These are phyloP conservation scores for Pseudochromis fuscus DNA, from an alignment of 2,797 vertebrate species.

Conservation along the genomic window DNA sequence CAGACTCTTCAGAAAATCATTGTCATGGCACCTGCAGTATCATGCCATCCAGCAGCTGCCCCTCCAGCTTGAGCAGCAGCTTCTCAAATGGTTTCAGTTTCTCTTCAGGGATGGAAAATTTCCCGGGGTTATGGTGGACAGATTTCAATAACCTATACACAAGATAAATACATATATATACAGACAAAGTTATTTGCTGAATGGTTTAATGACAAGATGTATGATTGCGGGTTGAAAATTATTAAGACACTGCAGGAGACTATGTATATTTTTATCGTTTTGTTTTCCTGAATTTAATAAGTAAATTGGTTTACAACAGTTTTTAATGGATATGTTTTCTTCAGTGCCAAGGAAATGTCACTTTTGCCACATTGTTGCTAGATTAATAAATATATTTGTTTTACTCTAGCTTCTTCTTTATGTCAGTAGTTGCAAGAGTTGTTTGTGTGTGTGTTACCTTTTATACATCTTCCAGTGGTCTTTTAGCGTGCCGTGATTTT, in stretches of 20 bases:
- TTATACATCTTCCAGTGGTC: conserved; percentile 99
- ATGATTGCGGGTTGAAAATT: too few relatives aligned
- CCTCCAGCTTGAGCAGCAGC: conserved; percentile 94
- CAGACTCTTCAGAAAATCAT: not conserved
- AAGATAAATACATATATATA: not conserved
- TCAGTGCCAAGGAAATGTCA: too few relatives aligned
- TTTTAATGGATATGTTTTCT: too few relatives aligned
- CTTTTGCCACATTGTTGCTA: too few relatives aligned
- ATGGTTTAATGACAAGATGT: not conserved
- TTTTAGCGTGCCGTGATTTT: conserved; percentile 93
- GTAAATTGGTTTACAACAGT: too few relatives aligned
- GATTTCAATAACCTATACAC: conserved; percentile 92
- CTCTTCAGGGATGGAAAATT: conserved; percentile 96
- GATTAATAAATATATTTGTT: too few relatives aligned
- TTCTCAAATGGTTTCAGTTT: conserved; percentile 99
- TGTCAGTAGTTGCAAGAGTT: not conserved
- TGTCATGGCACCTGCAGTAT: conserved; percentile 92
- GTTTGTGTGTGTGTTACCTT: conserved; percentile 83
- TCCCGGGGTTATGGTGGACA: conserved; percentile 97
- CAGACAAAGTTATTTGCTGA: not conserved
- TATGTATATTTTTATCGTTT: not conserved
- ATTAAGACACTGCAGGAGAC: conserved; percentile 4
- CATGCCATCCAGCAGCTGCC: conserved; percentile 94
- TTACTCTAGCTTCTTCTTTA: too few relatives aligned
- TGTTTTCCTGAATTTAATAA: too few relatives aligned